Base-by-base conservation (phyloP, 35 echinoderm and acorn worm genomes). In the Strongylocentrotus purpuratus region DNA sequence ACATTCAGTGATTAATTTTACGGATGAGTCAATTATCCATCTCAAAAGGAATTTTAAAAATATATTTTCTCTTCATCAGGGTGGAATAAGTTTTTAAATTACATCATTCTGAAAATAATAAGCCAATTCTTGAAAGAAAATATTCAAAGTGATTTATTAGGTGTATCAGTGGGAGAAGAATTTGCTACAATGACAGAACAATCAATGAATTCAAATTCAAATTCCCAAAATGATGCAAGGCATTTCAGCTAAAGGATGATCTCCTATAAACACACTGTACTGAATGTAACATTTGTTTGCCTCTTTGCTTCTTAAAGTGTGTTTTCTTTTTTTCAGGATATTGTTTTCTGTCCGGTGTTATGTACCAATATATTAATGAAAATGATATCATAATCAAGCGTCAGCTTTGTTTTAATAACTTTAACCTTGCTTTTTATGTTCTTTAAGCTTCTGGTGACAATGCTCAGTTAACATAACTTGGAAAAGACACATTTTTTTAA, bases 201-300 rank as follows among this genome's bases (percentile, higher is more conserved):
- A 59, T 11, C 17, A 17, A 59, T 59, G 52, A 59, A 59, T 59
- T 59, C 11, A 59, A 9, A 59, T 78, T 78, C 25, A 78, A 25
- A 70, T 28, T 78, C 4, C 20, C 20, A n/a, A 78, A 22, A 78
- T 78, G 65, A 78, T 78, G 65, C 25, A 78, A 78, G 65, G 65
- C 65, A 78, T 78, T 78, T 78, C 65, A 78, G 22, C 65, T 78
- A 78, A 78, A 78, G 65, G 65, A 78, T 78, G 65, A 78, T 78
- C 65, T 78, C 65, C 61, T 55, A 55, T 59, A 1, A 8, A 25
- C 20, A 28, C 65, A 78, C 20, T 78, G 18, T 55, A 55, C 50
- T 55, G 7, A 55, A 55, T 55, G 50, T 78, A 78, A 28, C 65
- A 59, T 8, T 8, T n/a, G 65, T n/a, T n/a, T 78, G 28, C 65